A percentile compares a stretch with the other conserved stretches of the same genome.
phyloP scores from a whole-genome alignment of 2,797 vertebrate species.

The Diplodus sargus region DNA sequence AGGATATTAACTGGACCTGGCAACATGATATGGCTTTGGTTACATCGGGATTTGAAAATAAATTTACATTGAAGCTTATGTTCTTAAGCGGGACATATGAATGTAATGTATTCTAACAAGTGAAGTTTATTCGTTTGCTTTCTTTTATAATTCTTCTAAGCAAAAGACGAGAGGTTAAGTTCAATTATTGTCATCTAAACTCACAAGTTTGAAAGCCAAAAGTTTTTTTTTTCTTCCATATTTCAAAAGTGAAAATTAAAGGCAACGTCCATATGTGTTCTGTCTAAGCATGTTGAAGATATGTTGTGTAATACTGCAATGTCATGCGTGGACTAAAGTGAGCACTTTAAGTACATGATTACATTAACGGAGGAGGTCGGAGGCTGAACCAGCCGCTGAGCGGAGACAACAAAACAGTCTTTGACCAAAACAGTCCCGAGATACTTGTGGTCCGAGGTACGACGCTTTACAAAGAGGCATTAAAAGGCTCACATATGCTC shows the following conservation, averaged over 20 bases:
- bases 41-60: slow-evolving; percentile 28
- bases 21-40: slow-evolving; percentile 63
- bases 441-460: slow-evolving; percentile 66
- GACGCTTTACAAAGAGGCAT: slow-evolving; percentile 61
- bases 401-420: slow-evolving; percentile 69
- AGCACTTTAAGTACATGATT: slow-evolving; percentile 60
- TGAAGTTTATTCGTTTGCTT: slow-evolving; percentile 6
- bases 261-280: slow-evolving; percentile 12
- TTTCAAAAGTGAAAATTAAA: slow-evolving; percentile 23
- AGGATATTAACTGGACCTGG: slow-evolving; percentile 19
- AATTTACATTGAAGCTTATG: slow-evolving; percentile 11
- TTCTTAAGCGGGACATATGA: slow-evolving; percentile 9
- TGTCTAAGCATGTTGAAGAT: slow-evolving; percentile 33
- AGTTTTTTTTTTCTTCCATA: neutral
- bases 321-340: slow-evolving; percentile 53
- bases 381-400: slow-evolving; percentile 56
- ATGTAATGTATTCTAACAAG: slow-evolving; percentile 7
- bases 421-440: slow-evolving; percentile 71
- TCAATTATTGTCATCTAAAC: slow-evolving; percentile 15
- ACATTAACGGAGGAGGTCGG: slow-evolving; percentile 52
- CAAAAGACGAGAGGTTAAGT: neutral
- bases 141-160: slow-evolving; percentile 3
- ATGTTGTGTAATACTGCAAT: slow-evolving; percentile 59
- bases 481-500: slow-evolving; percentile 54
- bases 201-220: neutral